These are phyloP conservation scores for Cynocephalus volans DNA, from an alignment of 2,113 vertebrate genomes.

Conservation along the genomic window DNA sequence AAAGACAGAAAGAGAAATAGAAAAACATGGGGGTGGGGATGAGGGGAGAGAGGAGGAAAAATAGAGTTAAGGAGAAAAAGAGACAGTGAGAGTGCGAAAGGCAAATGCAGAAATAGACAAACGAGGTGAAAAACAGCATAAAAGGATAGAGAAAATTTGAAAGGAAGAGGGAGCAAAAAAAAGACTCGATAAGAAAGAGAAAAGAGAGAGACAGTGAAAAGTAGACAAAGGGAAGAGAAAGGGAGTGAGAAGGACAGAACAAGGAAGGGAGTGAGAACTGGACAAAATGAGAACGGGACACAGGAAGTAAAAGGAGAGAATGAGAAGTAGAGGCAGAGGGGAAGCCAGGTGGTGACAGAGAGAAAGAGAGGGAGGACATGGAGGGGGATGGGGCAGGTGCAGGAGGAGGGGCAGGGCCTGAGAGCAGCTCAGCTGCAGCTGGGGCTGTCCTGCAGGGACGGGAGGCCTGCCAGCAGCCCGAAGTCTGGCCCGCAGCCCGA, in stretches of 20 bases:
- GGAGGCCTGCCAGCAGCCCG: neutral
- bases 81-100: neutral
- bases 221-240: fast-evolving
- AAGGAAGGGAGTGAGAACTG: fast-evolving
- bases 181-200: too few relatives aligned
- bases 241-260: neutral
- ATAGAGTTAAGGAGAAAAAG: neutral
- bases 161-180: neutral
- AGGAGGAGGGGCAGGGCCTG: too few relatives aligned
- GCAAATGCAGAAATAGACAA: neutral
- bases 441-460: fast-evolving
- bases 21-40: neutral
- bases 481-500: conserved; percentile 60
- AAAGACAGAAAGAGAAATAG: neutral
- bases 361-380: too few relatives aligned
- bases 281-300: neutral
- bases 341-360: neutral
- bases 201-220: neutral
- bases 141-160: too few relatives aligned
- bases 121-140: neutral
- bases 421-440: too few relatives aligned
- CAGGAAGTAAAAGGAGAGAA: neutral
- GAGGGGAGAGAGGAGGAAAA: too few relatives aligned
- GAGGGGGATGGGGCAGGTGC: fast-evolving
- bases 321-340: neutral